phyloP scores from a whole-genome alignment of 2,797 vertebrate species.

The Microchirus variegatus region DNA sequence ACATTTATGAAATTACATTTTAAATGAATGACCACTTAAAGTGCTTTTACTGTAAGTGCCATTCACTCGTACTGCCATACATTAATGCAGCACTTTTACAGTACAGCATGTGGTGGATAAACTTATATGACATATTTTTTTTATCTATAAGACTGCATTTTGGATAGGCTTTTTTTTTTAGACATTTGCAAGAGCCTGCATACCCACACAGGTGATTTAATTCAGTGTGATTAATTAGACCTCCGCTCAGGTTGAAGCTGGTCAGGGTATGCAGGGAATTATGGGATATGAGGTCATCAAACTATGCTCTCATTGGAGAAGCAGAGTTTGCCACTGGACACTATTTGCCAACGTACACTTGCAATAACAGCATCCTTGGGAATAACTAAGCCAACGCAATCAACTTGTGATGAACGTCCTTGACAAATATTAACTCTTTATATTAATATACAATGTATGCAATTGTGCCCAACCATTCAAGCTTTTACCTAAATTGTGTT shows the following conservation, averaged over 20 bases:
- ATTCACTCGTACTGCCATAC: too few relatives aligned
- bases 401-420: neutral
- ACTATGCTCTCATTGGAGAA: neutral
- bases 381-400: neutral
- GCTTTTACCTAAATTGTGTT: too few relatives aligned
- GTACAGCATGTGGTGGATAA: too few relatives aligned
- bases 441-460: neutral
- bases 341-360: neutral
- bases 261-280: neutral
- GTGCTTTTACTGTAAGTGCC: too few relatives aligned
- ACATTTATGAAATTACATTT: too few relatives aligned
- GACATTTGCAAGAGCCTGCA: too few relatives aligned
- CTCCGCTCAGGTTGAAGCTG: slow-evolving; percentile 5
- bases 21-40: too few relatives aligned
- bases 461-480: too few relatives aligned
- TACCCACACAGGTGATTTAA: neutral
- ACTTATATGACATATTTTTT: too few relatives aligned
- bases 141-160: too few relatives aligned
- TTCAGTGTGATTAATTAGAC: slow-evolving; percentile 6
- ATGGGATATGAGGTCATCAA: neutral
- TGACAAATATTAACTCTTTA: neutral
- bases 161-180: too few relatives aligned
- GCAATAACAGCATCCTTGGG: neutral
- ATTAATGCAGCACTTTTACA: too few relatives aligned
- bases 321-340: neutral